A percentile compares a stretch with the other conserved stretches of the same genome.
Conservation (phyloP, 2,113 vertebrate species). For the Eleginops maclovinus region DNA sequence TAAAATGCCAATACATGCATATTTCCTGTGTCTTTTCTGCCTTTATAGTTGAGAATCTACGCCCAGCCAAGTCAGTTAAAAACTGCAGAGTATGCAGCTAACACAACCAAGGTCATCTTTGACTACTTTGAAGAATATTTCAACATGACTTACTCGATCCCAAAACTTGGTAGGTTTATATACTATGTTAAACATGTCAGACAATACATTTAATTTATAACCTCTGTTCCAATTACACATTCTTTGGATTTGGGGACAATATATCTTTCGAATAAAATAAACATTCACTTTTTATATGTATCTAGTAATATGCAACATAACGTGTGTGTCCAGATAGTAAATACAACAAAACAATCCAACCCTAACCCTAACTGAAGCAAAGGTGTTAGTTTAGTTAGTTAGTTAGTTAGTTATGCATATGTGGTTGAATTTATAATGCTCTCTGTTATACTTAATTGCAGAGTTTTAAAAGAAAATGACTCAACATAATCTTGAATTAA, state of each 20-base stretch:
- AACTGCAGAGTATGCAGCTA: slow-evolving; percentile 91
- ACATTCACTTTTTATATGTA: background rate
- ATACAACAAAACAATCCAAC: background rate
- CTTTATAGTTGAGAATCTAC: slow-evolving; percentile 90
- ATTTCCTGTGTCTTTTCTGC: background rate
- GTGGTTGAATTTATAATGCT: no score
- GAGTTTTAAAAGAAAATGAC: no score
- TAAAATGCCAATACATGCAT: background rate
- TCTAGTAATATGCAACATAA: no score
- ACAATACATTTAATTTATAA: background rate
- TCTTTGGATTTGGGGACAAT: background rate
- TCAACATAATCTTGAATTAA: no score
- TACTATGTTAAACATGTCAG: background rate
- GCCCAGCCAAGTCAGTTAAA: slow-evolving; percentile 88
- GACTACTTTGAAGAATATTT: slow-evolving; percentile 96
- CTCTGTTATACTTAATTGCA: no score
- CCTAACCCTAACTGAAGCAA: background rate
- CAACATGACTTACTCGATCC: slow-evolving; percentile 89
- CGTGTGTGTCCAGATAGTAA: no score
- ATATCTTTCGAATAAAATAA: background rate
- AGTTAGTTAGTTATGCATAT: no score
- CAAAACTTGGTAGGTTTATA: slow-evolving; percentile 90
- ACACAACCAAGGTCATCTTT: slow-evolving; percentile 89
- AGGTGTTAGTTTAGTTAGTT: no score
- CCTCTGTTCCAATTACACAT: background rate